Evolutionary conservation across 92 coral and sea anemone species (phyloP).

Genomic region (Palythoa heliodiscus): DNA sequence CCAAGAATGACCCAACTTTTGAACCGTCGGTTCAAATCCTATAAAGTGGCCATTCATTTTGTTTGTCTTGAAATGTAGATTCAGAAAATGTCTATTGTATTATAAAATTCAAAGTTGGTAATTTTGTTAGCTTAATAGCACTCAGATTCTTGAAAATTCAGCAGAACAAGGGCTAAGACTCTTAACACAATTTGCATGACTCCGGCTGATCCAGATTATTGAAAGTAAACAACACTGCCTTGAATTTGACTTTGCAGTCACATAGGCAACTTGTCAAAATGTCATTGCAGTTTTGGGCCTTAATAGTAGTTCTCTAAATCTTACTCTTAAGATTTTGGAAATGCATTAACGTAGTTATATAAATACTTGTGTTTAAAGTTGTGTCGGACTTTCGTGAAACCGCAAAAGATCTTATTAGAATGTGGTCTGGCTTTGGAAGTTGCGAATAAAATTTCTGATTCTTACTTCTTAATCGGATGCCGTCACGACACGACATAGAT

Average conservation of each 20-base stretch:
- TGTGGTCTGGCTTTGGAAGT: neutral
- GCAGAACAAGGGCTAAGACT: too few species aligned
- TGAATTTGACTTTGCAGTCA: neutral
- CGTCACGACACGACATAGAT: slow-evolving; percentile 14
- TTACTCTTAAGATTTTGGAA: neutral
- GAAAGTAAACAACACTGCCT: slow-evolving; percentile 23
- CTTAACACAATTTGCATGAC: slow-evolving; percentile 25
- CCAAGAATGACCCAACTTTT: too few species aligned
- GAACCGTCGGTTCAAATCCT: too few species aligned
- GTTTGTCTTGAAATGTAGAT: too few species aligned
- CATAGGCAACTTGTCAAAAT: slow-evolving; percentile 10
- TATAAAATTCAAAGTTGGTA: too few species aligned
- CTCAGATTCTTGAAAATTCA: too few species aligned
- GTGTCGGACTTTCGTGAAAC: slow-evolving; percentile 10
- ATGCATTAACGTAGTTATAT: too few species aligned
- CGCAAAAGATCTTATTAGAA: neutral
- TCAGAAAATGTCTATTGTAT: too few species aligned
- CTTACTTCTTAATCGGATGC: neutral
- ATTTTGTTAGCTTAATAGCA: too few species aligned
- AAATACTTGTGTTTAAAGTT: neutral
- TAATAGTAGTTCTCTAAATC: neutral
- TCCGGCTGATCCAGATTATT: neutral
- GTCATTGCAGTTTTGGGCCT: neutral
- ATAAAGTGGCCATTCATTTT: too few species aligned
- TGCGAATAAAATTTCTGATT: neutral